A percentile compares a stretch with the other conserved stretches of the same genome.
phyloP scores from a whole-genome alignment of 1,140 invertebrate genomes.

The Lordiphosa mommai region DNA sequence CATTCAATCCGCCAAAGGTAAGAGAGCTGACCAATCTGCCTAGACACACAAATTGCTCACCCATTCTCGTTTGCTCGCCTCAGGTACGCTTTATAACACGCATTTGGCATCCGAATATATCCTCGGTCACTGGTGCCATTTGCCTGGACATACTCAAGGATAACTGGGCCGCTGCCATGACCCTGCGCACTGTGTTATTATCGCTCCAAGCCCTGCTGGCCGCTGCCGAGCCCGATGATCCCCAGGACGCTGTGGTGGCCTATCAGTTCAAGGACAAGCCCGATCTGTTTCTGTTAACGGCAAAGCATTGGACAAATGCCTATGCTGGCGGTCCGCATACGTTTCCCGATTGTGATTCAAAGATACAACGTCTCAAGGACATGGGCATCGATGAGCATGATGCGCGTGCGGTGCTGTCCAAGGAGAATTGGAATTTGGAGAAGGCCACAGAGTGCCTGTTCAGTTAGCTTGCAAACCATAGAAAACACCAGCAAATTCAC shows the following conservation, averaged over 20 bases:
- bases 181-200: slow-evolving; percentile 95
- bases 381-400: slow-evolving; percentile 93
- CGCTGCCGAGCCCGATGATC: slow-evolving; percentile 97
- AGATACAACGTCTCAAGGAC: slow-evolving; percentile 90
- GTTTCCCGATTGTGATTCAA: slow-evolving; percentile 89
- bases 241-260: slow-evolving; percentile 98
- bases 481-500: slow-evolving; percentile 9
- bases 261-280: slow-evolving; percentile 95
- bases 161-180: slow-evolving; percentile 99
- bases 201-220: slow-evolving; percentile 95
- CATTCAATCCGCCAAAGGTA: slow-evolving; percentile 99
- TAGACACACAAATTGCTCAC: neutral
- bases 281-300: slow-evolving; percentile 92
- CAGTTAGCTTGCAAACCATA: slow-evolving; percentile 84
- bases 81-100: slow-evolving; percentile 96
- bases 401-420: slow-evolving; percentile 91
- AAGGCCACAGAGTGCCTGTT: slow-evolving; percentile 93
- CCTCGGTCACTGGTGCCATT: slow-evolving; percentile 98
- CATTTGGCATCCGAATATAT: slow-evolving; percentile 99
- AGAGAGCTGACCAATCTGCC: neutral
- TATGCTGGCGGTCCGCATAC: slow-evolving; percentile 93
- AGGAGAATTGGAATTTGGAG: slow-evolving; percentile 94
- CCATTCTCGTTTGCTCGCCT: slow-evolving; percentile 29
- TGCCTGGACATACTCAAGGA: slow-evolving; percentile 99
- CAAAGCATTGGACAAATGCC: slow-evolving; percentile 95